Evolutionary conservation across 2,888 invertebrate genomes (phyloP), one percentile per base, ranked within the genome.

Genomic region (Clanis bilineata): DNA sequence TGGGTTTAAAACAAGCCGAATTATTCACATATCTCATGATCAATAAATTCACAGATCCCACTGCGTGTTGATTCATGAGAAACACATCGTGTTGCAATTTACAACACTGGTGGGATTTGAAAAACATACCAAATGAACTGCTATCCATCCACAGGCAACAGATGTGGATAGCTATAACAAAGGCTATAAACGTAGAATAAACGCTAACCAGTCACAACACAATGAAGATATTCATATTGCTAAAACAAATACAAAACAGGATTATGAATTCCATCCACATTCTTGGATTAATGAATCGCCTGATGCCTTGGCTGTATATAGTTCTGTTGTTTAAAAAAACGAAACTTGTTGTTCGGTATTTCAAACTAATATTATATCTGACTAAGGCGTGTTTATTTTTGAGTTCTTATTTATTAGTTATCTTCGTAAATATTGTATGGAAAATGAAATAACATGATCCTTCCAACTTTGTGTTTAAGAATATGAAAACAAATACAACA

Each of bases 181-280:
- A 39, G 41, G 36, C 9, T 41, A 28, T 28, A 51, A 18, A 2
- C 32, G 51, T 51, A 18, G 15, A 9, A 32, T 51, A 28, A 51
- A 51, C 28, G 28, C n/a, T 18, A 18, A 4, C 3, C 32, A 15
- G 47, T 47, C 47, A 47, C 15, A 51, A 32, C 32, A 51, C 51
- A 51, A 51, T 18, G 51, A 51, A 51, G 51, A 32, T 51, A 3
- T 51, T 32, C 51, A 32, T 32, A 51, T 10, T 51, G 51, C 21
- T 28, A 4, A 32, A 51, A 51, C 15, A 51, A 32, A 51, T 32
- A 18, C 28, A 28, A 51, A 10, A 47, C 47, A 47, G 47, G 51
- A 18, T 32, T 44, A 32, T 28, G 51, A 51, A 32, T 12, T 21
- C 10, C 32, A 18, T 51, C 28, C 28, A 51, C 51, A 51, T 51